Evolutionary conservation across 2,888 invertebrate species (phyloP).

Genomic region (Chouioia cunea): DNA sequence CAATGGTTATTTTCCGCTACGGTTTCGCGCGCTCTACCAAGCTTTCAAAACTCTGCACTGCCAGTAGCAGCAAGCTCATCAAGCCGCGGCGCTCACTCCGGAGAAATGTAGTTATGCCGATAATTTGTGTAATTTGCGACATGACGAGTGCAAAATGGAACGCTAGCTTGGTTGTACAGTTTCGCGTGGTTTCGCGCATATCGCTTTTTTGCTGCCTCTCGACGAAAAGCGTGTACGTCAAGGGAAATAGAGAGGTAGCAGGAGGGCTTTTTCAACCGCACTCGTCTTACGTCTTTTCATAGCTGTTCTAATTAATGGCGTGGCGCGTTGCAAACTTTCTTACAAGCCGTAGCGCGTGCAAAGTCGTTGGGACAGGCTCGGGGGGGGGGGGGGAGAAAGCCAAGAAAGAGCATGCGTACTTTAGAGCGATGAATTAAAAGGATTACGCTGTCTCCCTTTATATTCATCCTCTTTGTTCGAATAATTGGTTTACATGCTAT

Average conservation of each 20-base stretch:
- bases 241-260: neutral
- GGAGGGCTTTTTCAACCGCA: conserved; percentile 14
- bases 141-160: conserved; percentile 17
- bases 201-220: neutral
- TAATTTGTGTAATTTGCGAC: conserved; percentile 53
- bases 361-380: too few species aligned
- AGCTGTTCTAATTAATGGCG: conserved; percentile 37
- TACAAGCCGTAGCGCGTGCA: neutral
- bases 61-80: neutral
- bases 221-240: neutral
- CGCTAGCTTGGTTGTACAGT: conserved; percentile 9
- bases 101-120: conserved; percentile 47
- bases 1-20: conserved; percentile 34
- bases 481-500: conserved; percentile 24
- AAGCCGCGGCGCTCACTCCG: neutral
- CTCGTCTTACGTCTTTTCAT: conserved; percentile 33
- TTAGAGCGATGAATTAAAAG: conserved; percentile 32
- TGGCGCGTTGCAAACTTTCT: conserved; percentile 16
- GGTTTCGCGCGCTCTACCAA: neutral
- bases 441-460: conserved; percentile 1
- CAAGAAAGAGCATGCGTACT: conserved; percentile 2
- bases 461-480: conserved; percentile 4
- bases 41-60: neutral
- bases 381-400: neutral
- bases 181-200: neutral